Evolutionary conservation across 2,113 vertebrate genomes (phyloP).

Genomic region (Hystrix cristata): DNA sequence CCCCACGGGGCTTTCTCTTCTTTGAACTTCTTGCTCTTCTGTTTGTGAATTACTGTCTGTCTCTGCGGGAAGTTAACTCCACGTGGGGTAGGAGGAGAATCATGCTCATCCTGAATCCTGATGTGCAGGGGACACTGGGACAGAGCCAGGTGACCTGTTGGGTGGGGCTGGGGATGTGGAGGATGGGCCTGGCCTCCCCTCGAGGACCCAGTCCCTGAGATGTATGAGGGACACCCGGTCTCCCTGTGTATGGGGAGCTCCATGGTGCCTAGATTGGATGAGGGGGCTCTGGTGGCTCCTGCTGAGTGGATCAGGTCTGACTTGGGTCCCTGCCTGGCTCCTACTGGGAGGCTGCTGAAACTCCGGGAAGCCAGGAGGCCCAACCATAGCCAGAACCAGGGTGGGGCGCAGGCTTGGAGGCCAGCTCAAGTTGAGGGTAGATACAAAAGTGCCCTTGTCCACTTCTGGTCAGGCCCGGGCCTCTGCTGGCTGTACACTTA

Average conservation of each 20-base stretch:
- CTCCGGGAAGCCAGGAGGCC: background rate
- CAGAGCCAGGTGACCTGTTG: too few species aligned
- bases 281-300: accelerated
- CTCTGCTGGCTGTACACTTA: background rate
- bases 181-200: background rate
- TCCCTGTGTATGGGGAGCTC: background rate
- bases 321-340: background rate
- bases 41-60: background rate
- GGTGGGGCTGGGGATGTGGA: accelerated
- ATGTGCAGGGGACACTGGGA: background rate
- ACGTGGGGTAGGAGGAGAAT: accelerated
- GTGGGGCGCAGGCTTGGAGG: background rate
- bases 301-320: background rate
- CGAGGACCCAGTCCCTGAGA: accelerated
- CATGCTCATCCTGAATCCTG: background rate
- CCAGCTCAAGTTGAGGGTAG: background rate
- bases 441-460: slow-evolving; percentile 73
- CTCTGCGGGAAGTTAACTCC: accelerated
- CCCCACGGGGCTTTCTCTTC: background rate
- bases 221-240: too few species aligned
- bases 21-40: background rate
- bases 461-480: slow-evolving; percentile 25
- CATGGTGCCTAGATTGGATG: accelerated
- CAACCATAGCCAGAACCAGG: background rate
- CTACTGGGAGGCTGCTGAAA: background rate